Evolutionary conservation across 2,113 vertebrate genomes (phyloP).

Genomic region (Serilophus lunatus): DNA sequence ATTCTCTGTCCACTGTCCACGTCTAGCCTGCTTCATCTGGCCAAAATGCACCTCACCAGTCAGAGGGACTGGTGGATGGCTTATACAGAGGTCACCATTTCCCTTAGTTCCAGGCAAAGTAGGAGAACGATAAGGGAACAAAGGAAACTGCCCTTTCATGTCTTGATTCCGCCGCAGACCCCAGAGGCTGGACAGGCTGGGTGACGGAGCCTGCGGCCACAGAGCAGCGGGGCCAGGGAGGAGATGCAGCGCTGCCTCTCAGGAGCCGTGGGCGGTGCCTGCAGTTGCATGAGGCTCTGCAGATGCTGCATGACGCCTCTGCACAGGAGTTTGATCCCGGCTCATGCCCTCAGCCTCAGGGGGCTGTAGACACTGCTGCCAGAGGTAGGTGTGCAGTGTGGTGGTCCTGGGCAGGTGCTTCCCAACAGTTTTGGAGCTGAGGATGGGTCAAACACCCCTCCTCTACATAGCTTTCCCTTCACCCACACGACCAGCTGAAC

Average conservation of each 20-base stretch:
- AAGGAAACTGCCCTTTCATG: background rate
- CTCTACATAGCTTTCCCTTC: background rate
- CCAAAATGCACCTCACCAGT: background rate
- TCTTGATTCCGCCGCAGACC: background rate
- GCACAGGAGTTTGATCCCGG: background rate
- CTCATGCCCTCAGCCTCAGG: background rate
- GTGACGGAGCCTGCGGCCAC: background rate
- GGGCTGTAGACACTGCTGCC: background rate
- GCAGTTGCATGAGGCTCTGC: background rate
- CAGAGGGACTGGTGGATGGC: background rate
- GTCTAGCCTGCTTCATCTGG: background rate
- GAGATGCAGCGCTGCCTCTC: background rate
- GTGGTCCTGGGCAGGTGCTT: background rate
- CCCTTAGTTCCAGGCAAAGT: background rate
- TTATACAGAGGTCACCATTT: background rate
- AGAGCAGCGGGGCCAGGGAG: background rate
- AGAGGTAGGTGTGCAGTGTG: background rate
- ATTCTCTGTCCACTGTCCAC: background rate
- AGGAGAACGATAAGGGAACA: background rate
- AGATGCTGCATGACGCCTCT: accelerated
- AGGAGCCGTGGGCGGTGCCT: background rate
- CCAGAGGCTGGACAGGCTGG: background rate
- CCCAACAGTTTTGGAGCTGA: background rate
- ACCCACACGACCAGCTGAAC: background rate
- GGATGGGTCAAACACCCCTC: background rate